Base-by-base conservation (phyloP, 2,888 invertebrate genomes). In the Mythimna impura region DNA sequence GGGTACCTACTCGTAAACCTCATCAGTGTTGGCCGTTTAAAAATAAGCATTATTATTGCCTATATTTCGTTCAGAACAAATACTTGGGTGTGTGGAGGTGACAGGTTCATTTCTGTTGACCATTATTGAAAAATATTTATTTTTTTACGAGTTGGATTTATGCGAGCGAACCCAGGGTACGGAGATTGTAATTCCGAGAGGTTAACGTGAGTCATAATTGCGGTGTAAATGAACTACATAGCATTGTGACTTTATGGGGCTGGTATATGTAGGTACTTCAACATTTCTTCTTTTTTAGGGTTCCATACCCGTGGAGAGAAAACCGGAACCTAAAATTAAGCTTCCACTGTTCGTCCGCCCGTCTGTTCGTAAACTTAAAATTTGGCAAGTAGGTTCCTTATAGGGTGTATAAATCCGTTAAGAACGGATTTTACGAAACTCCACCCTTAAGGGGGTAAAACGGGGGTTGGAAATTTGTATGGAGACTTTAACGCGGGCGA, bases 21-120 rank as follows among this genome's bases (percentile, higher is more conserved):
- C 75, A 84, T 81, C 81, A 76, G 67, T 67, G 64, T 62, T 64
- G 30, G 47, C 55, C 66, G 65, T 80, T 82, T 81, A 86, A 85
- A 87, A 80, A 84, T 71, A 80, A 79, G 83, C 79, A 30, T 30
- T 30, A 82, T 86, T 86, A 86, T 80, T 83, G 82, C 72, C 86
- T 81, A 86, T 88, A 85, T 86, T 85, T 87, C 66, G 67, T 76
- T 73, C 76, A 73, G 77, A 80, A 79, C 80, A 78, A 82, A 80
- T 74, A 80, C 68, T 40, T 54, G 8, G 20, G 57, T 25, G 71
- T 73, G 68, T 77, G 83, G 30, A 76, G 14, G 60, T 79, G 87
- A 84, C 87, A 85, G 81, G 60, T 73, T 79, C 76, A 83, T 84
- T 87, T 82, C 36, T 66, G 76, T 57, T 73, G 50, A 57, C 54